Conservation (phyloP, 2,113 vertebrate genomes). For the Labeo catla region DNA sequence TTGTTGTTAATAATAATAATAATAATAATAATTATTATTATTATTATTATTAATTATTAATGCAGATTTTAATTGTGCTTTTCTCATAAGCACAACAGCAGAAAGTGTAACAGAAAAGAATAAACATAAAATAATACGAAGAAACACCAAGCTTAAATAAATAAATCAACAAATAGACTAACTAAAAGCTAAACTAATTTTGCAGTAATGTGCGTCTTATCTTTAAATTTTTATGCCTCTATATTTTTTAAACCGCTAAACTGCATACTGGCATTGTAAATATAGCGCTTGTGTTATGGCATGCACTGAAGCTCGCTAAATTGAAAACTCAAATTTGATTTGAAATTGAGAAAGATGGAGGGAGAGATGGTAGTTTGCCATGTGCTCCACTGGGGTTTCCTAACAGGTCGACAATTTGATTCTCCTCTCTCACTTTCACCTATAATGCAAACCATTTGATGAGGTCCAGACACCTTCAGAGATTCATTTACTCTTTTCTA, state of each 20-base stretch:
- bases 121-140: not conserved
- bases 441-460: conserved; percentile 22
- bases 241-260: not conserved
- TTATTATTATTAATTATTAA: no score
- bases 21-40: not conserved
- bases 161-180: no score
- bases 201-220: no score
- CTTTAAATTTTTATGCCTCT: no score
- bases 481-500: not conserved
- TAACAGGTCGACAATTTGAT: not conserved
- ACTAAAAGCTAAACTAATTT: no score
- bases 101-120: not conserved
- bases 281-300: not conserved
- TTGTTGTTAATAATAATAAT: not conserved
- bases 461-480: conserved; percentile 3
- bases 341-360: not conserved
- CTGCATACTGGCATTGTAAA: not conserved
- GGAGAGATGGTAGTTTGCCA: not conserved
- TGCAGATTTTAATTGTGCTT: not conserved
- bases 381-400: not conserved
- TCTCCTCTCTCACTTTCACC: not conserved
- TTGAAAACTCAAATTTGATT: not conserved
- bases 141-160: no score
- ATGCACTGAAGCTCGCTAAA: not conserved
- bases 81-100: not conserved